A percentile compares a stretch with the other conserved stretches of the same genome.
phyloP scores from a whole-genome alignment of 2,113 vertebrate species.

The Hyperoodon ampullatus region DNA sequence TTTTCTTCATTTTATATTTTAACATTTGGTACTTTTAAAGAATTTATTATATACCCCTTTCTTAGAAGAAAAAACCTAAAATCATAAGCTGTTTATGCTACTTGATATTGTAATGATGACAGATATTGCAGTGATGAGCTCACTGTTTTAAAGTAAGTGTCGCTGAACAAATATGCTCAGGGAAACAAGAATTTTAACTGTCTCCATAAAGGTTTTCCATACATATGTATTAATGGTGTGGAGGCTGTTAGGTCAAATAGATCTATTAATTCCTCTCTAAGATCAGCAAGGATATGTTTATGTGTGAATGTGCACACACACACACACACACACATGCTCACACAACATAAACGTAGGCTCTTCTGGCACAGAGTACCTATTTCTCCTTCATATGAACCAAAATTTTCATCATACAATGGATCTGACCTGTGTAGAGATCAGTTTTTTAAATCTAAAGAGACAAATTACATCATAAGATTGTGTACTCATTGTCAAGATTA shows the following conservation, averaged over 20 bases:
- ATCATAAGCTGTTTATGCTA: constrained; percentile 41
- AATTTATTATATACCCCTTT: background rate
- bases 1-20: constrained; percentile 67
- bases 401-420: background rate
- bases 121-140: background rate
- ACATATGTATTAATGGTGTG: background rate
- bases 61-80: constrained; percentile 20
- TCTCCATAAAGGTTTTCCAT: background rate
- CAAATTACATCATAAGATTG: background rate
- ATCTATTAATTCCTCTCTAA: background rate
- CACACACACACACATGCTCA: background rate
- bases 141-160: background rate
- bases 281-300: background rate
- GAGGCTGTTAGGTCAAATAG: background rate
- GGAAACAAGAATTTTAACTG: background rate
- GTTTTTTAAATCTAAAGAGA: background rate
- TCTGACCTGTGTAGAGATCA: background rate
- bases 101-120: background rate
- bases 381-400: background rate
- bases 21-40: constrained; percentile 64
- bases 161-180: background rate
- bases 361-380: background rate
- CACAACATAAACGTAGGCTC: background rate
- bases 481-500: background rate
- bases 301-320: background rate